Evolutionary conservation across 2,797 vertebrate genomes (phyloP), one percentile per base, ranked within the genome.

Genomic region (Lerista edwardsae): DNA sequence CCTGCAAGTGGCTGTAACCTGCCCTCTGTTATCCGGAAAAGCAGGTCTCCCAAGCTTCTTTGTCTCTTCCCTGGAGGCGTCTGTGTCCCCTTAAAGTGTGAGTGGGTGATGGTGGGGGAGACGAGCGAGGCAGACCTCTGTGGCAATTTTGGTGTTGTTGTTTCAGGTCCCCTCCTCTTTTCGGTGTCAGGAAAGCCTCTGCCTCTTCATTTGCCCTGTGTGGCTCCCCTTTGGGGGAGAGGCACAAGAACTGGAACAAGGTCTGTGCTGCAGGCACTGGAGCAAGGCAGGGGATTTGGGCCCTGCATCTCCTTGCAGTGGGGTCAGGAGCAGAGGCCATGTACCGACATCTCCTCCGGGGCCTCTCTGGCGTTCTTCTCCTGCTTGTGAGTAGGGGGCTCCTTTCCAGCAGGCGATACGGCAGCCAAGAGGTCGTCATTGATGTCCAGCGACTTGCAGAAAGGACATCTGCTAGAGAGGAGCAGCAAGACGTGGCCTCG

Each of bases 351-450:
- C 88, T 93, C 39, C 19, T 94, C 78, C 91, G 0, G 8, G 86
- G 92, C 75, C 80, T 94, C 73, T 95, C 92, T 0, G 95, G 92
- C 79, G 94, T 88, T 0, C 31, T 92, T 0, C 15, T 96, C 31
- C 91, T 94, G 41, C 91, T 96, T 0, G 64, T 91, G 71, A 91
- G 94, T 0, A 6, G 91, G 84, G 91, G 86, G 71, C 90, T 96
- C 2, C 84, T 96, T 69, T 94, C 93, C 0, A 0, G 94, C 31
- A 59, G 72, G 71, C 93, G 90, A 67, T 90, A 8, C 1, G 88
- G 67, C 47, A 75, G 72, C 73, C 39, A 27, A 39, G 83, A 82
- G 65, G 71, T 29, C 0, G 71, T 29, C 0, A 10, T 11, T 15
- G 39, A 0, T 51, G 19, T 87, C 75, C 64, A 78, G 0, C 23